Base-by-base conservation (phyloP, 1,140 invertebrate genomes). In the Drosophila serrata region DNA sequence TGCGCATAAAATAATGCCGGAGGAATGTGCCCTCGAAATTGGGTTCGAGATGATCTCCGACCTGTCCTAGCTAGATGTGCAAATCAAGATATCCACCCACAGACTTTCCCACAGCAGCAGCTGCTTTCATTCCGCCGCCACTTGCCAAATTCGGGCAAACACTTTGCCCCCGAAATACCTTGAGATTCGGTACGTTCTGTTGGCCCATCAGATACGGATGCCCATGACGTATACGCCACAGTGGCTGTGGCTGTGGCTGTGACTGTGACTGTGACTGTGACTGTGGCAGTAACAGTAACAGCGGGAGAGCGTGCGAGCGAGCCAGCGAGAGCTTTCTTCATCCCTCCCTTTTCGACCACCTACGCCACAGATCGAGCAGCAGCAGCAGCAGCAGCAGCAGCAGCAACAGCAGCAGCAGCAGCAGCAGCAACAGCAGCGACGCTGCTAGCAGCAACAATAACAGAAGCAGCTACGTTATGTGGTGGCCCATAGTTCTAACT, bases 401-500 rank as follows among this genome's bases (percentile, higher is more conserved):
- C 35, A 6, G 40, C n/a, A 12, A 35, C 43, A 40, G 33, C 17
- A 68, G 31, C 37, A 19, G 7, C 27, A 27, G 57, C 15, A 67
- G 39, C 39, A 24, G 9, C 33, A 19, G 43, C 43, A 67, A 61
- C 40, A 15, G 43, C 27, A 45, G 33, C 39, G 6, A n/a, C 63
- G 53, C 74, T 39, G 72, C 62, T 42, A 68, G 55, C 69, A 67
- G 37, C 59, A 62, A 63, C 70, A 67, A 43, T 75, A 72, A 53
- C 75, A 64, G 37, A 57, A 64, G 39, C 58, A 48, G 61, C 80
- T 58, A 80, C 73, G 60, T 85, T 90, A 85, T 67, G 45, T 81
- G 74, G 81, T 78, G 39, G 40, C 65, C 59, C 68, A 69, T 64
- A 61, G 75, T 76, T 78, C 81, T 90, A 85, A 68, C 72, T 60